Base-by-base conservation (phyloP, 2,888 invertebrate genomes). In the Caenorhabditis sinica region DNA sequence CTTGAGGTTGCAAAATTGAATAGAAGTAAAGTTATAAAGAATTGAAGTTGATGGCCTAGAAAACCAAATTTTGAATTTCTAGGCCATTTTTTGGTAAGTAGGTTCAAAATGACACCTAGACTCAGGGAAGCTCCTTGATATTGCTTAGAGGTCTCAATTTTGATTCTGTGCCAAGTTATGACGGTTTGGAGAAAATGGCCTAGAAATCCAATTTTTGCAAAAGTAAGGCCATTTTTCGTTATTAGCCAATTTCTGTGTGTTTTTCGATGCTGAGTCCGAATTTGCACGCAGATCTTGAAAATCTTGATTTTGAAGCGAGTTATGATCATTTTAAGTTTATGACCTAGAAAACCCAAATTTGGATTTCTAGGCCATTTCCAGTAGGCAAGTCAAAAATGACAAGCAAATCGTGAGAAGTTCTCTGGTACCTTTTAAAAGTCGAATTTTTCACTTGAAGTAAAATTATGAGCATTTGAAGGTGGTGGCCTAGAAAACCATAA, bases 301-400 rank as follows among this genome's bases (percentile, higher is more conserved):
- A 58, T 58, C 11, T 28, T 17, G 1, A 58, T 58, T 58, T 58
- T 58, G 15, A 13, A 30, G 30, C 30, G n/a, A 30, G 58, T 58
- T 58, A 58, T 15, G 30, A 17, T 15, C 13, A 30, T 58, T 30
- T 58, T 28, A 9, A 58, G 28, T 2, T 58, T 9, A n/a, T 28
- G 58, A 30, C 58, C 58, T 58, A 58, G 58, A 58, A 58, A 30
- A 11, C 51, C 51, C 1, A 51, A 51, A 2, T 40, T 40, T 40
- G 40, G 40, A 13, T 1, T 40, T 40, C 40, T 40, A 40, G 40
- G 40, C 40, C 40, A 40, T 4, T 13, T 13, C 9, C 1, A 9
- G 0, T 6, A 5, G 15, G 17, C 15, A 45, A 15, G 15, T 43
- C 8, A 4, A 33, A 33, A 33, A 33, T 33, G 33, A 33, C 8